A percentile compares a stretch with the other conserved stretches of the same genome.
Conservation (phyloP, 2,888 invertebrate genomes). For the Sphaeridia pumilis region DNA sequence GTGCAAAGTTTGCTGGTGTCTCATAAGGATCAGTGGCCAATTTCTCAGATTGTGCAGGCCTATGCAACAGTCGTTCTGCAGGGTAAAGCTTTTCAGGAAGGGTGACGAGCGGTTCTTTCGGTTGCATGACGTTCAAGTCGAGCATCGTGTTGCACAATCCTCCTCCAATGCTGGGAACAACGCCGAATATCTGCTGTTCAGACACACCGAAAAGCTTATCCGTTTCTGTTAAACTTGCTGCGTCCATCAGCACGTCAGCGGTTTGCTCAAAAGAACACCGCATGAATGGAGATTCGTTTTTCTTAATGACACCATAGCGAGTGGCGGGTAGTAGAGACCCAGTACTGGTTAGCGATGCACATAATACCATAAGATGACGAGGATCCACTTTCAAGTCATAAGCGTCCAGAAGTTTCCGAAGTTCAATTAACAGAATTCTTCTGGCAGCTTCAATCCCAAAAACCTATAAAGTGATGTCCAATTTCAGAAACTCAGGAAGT, state of each 20-base stretch:
- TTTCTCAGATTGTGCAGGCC: no score
- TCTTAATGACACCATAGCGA: slow-evolving; percentile 97
- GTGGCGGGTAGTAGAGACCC: slow-evolving; percentile 99
- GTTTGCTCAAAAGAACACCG: slow-evolving; percentile 99
- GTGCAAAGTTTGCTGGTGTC: no score
- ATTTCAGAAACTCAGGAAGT: no score
- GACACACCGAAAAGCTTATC: slow-evolving; percentile 98
- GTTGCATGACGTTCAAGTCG: no score
- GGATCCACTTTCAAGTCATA: slow-evolving; percentile 99
- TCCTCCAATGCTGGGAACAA: slow-evolving; percentile 64
- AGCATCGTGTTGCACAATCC: no score
- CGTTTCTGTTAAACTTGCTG: slow-evolving; percentile 92
- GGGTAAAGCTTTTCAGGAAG: no score
- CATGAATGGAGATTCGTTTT: slow-evolving; percentile 97
- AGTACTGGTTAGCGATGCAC: slow-evolving; percentile 99
- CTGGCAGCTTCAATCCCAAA: slow-evolving; percentile 98
- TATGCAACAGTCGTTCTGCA: no score
- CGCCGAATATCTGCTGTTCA: slow-evolving; percentile 98
- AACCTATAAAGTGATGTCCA: no score
- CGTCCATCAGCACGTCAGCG: slow-evolving; percentile 95
- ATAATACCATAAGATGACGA: slow-evolving; percentile 93
- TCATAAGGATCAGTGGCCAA: no score
- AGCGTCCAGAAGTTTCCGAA: slow-evolving; percentile 98
- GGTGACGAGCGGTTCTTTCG: no score
- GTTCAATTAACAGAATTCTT: slow-evolving; percentile 98